Evolutionary conservation across 2,797 vertebrate genomes (phyloP).

Genomic region (Leucoraja ocellata): DNA sequence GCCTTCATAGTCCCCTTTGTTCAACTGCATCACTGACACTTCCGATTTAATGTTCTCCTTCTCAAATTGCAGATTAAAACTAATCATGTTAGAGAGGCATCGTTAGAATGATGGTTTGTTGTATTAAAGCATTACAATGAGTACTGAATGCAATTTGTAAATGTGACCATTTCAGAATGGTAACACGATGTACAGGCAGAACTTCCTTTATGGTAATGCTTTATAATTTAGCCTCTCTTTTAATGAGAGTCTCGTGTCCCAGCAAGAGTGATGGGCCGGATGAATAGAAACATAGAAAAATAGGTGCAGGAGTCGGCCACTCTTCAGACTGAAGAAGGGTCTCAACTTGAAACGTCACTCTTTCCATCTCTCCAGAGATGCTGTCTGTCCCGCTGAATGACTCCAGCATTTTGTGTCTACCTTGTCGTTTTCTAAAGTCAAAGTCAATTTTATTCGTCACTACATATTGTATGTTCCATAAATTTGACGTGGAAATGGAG

Average conservation of each 20-base stretch:
- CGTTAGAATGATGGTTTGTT: neutral
- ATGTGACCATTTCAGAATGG: neutral
- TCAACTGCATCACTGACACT: too few relatives aligned
- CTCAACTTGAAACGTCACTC: too few relatives aligned
- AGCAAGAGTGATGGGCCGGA: neutral
- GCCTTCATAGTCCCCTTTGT: too few relatives aligned
- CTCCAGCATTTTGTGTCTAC: too few relatives aligned
- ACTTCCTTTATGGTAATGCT: neutral
- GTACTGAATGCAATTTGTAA: neutral
- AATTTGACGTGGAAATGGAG: neutral
- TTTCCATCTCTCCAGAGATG: too few relatives aligned
- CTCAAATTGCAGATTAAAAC: too few relatives aligned
- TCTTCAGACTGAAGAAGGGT: too few relatives aligned
- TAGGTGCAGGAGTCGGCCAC: too few relatives aligned
- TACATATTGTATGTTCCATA: neutral
- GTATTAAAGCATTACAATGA: neutral
- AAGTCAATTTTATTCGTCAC: too few relatives aligned
- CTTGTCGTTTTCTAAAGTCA: too few relatives aligned
- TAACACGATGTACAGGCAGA: neutral
- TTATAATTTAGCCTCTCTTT: neutral
- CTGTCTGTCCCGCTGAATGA: too few relatives aligned
- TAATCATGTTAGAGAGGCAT: neutral
- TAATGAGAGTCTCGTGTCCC: neutral
- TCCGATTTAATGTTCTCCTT: too few relatives aligned
- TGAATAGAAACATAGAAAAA: neutral